Base-by-base conservation (phyloP, 2,797 vertebrate species). In the Australoheros facetus region DNA sequence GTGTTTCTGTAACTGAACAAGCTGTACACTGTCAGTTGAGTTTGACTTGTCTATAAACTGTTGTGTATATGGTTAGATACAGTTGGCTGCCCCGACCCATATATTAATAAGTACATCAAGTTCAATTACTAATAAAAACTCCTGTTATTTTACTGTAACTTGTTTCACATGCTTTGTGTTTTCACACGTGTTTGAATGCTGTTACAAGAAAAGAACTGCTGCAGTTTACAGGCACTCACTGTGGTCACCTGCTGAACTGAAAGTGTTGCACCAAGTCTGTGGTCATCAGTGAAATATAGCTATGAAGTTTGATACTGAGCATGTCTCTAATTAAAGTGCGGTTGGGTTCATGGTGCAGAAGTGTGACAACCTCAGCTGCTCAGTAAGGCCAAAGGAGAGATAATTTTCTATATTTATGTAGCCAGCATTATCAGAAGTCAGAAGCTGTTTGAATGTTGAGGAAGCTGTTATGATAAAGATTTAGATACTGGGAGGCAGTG, bases 61-160 rank as follows among this genome's bases (percentile, higher is more conserved):
- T 0, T 39, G n/a, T 9, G 59, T 7, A 23, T 42, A 23, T 12
- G 14, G 34, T 62, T 62, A 42, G 39, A 62, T 23, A 39, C 28
- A 5, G 30, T 5, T 5, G 30, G 5, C 30, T 30, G 4, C 30
- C 30, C 30, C 30, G n/a, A 62, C n/a, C 12, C 34, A 62, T 8
- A 34, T 62, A 32, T 19, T 13, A n/a, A 5, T 2, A n/a, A 21
- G 32, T 37, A 59, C 0, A 0, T 14, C 0, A 39, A 1, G 0
- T 62, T 39, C 19, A 59, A 30, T 59, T 59, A 59, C 58, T 19
- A 13, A 59, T 10, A 4, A 30, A 59, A 32, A 37, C 30, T 1
- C 28, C 28, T 30, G 28, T 30, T 30, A 4, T 5, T 30, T 30
- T 30, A 5, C 28, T 30, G 30, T 30, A 30, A 7, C 32, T 34